Evolutionary conservation across 2,113 vertebrate genomes (phyloP), one percentile per base, ranked within the genome.

Genomic region (Lipophrys pholis): DNA sequence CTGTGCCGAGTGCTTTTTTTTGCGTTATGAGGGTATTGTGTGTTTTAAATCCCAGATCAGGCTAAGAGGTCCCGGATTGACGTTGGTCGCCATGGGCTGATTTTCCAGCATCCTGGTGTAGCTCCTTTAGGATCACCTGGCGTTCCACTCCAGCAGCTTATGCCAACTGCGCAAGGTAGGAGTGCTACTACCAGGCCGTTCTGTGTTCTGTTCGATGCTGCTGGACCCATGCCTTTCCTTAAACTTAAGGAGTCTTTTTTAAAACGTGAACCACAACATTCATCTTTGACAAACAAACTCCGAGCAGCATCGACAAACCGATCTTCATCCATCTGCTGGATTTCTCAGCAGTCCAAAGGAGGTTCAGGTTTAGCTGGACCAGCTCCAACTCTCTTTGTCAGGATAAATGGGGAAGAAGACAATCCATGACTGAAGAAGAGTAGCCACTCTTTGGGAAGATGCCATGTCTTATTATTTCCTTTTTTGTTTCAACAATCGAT

Each of bases 161-260:
- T 99, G 98, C 98, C 98, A 68, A 99, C 98, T 77, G 98, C 94
- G 92, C 98, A 99, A 99, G 98, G 98, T 99, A 98, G 95, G 95
- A 95, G 95, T 94, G 95, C 93, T 85, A 92, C 89, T 87, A 92
- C 86, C 91, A 90, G 92, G 90, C 85, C 80, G 76, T 41, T 88
- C 81, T 91, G 76, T 93, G 88, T 91, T 90, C 89, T 90, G 63
- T 88, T 87, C 89, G 84, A 89, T 92, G 92, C 92, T 82, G 91
- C 88, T 74, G 90, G 91, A 91, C 75, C 68, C 61, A 78, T 61
- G 76, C 73, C 78, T 62, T 69, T 85, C 69, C 70, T 80, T 52
- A 82, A 64, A 73, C 70, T 2, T 66, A 80, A 86, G 75, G 81
- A 88, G 76, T 85, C 70, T 73, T 78, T 30, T 4, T 30, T 30